Evolutionary conservation across 2,113 vertebrate species (phyloP), one percentile per base, ranked within the genome.

Genomic region (Meriones unguiculatus): DNA sequence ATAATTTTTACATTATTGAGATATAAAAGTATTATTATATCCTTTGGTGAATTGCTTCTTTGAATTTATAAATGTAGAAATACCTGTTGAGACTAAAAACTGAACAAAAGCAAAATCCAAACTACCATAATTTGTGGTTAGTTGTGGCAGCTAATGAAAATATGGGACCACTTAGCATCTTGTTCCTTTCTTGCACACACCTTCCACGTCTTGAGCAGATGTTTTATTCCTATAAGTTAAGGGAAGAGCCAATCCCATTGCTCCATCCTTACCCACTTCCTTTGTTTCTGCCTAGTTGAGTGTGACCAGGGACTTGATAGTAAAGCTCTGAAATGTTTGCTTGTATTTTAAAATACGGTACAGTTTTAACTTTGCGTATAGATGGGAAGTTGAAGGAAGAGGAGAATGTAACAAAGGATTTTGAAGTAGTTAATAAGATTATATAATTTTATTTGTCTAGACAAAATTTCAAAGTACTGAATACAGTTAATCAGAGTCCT

Each of bases 141-240:
- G 28, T 86, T 50, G 77, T 0, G 57, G 52, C 14, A 73, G 32
- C 35, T 78, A 28, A 52, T n/a, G 46, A 67, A 6, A 18, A 86
- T 18, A 35, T 1, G 5, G 22, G 17, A 6, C 12, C 7, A 64
- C 0, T 41, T 54, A 41, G 38, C 30, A 3, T 0, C 0, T 57
- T 41, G 50, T 96, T 50, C 2, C 50, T 88, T 87, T 85, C 35
- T 85, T 30, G 10, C 50, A 35, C 8, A 7, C 13, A 20, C 5
- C 54, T 25, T 22, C 85, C 25, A 5, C 0, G 9, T 78, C 30
- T 88, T 62, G 81, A 50, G 73, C 24, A 69, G 80, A 67, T 32
- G 59, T 24, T n/a, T 28, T 41, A 64, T 7, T 32, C 28, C 4
- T 1, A 9, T 38, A 52, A 15, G 59, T 5, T 57, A 82, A 91